These are phyloP conservation scores for Samia ricini DNA, from an alignment of 1,140 invertebrate genomes.

Conservation along the genomic window DNA sequence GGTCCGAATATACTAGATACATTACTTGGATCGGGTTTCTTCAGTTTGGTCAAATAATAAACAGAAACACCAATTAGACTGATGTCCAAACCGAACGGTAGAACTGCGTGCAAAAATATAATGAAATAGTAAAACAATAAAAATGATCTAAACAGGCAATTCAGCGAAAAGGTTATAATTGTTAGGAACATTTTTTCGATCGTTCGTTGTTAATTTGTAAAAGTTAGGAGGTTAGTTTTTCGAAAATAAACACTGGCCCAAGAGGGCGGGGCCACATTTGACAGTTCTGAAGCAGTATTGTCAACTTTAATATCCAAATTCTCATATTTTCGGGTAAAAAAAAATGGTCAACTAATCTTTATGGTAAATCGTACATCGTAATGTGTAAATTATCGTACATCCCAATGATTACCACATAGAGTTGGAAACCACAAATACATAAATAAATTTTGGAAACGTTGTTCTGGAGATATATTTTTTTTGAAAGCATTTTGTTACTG, in stretches of 20 bases:
- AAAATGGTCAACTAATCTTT: too few species aligned
- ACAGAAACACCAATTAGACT: conserved; percentile 49
- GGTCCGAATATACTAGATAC: conserved; percentile 60
- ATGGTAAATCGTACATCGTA: too few species aligned
- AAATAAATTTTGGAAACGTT: too few species aligned
- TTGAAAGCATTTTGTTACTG: conserved; percentile 18
- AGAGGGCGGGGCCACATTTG: too few species aligned
- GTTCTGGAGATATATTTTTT: too few species aligned
- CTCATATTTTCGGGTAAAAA: too few species aligned
- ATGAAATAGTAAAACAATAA: conserved; percentile 44
- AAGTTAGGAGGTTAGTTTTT: conserved; percentile 35
- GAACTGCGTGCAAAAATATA: conserved; percentile 51
- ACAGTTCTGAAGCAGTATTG: conserved; percentile 39
- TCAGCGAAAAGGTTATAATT: conserved; percentile 39
- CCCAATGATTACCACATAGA: too few species aligned
- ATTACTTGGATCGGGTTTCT: conserved; percentile 46
- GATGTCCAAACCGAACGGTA: conserved; percentile 62
- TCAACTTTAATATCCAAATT: too few species aligned
- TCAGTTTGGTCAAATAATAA: conserved; percentile 56
- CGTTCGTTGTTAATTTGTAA: conserved; percentile 40
- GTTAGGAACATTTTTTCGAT: conserved; percentile 56
- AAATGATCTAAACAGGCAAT: conserved; percentile 42
- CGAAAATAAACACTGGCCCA: conserved; percentile 46
- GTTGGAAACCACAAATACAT: too few species aligned
- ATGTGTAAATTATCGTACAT: too few species aligned